These are phyloP conservation scores for Phataginus tetradactyla DNA, from an alignment of 2,797 vertebrate species.

Conservation along the genomic window DNA sequence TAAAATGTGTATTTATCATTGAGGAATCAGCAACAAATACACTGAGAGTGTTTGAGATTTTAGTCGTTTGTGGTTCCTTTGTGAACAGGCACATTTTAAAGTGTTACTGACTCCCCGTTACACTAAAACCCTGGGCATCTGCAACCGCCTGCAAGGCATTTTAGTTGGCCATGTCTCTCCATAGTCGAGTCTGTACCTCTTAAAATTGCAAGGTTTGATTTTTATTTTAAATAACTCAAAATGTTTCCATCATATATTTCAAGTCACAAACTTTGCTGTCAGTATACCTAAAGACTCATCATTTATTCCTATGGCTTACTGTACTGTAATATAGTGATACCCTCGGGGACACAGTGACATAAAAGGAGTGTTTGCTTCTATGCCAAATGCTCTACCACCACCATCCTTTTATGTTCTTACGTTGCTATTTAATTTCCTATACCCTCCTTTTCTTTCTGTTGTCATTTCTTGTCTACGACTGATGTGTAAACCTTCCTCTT, in stretches of 20 bases:
- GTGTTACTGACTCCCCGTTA: background rate
- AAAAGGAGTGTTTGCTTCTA: background rate
- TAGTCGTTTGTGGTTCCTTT: background rate
- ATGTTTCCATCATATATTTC: constrained; percentile 6
- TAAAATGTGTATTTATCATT: background rate
- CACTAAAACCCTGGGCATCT: background rate
- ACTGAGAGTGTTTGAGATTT: background rate
- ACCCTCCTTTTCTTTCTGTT: background rate
- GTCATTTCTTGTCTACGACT: background rate
- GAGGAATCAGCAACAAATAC: background rate
- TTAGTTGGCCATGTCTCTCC: background rate
- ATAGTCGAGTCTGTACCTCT: background rate
- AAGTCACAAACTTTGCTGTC: background rate
- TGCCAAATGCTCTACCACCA: background rate
- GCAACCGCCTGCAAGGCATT: background rate
- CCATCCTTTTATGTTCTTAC: background rate
- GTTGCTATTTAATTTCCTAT: background rate
- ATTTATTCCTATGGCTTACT: background rate
- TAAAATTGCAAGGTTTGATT: background rate
- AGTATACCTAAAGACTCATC: background rate
- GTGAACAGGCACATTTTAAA: background rate
- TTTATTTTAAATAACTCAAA: constrained; percentile 42
- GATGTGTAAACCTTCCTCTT: background rate
- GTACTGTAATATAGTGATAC: background rate
- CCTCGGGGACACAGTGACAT: background rate